Base-by-base conservation (phyloP, 2,113 vertebrate genomes). In the Antennarius striatus region DNA sequence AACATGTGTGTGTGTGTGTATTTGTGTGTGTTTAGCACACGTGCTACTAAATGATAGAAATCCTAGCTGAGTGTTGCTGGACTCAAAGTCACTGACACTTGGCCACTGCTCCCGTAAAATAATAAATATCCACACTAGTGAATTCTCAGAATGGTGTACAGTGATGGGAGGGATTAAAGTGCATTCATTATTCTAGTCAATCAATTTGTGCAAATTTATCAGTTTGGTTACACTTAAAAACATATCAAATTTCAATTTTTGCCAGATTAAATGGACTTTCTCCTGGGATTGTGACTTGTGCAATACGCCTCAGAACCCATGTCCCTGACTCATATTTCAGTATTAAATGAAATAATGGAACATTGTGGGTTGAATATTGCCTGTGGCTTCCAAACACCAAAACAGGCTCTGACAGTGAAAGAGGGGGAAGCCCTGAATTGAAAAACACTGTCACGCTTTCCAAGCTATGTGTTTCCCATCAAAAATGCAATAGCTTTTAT, bases 271-370 rank as follows among this genome's bases (percentile, higher is more conserved):
- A 36, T 7, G 22, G 22, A 40, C 15, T 63, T 1, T 15, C 15
- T 49, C 3, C 15, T 49, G 47, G 14, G 6, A 15, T 49, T 14
- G 5, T n/a, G 46, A 14, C 46, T 5, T 47, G 13, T 15, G 16
- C 51, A 58, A 11, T 75, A 36, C 7, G 32, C 74, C 77, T 46
- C 40, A 63, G 13, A 73, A 78, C 72, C 68, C 70, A 79, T 59
- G 66, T 77, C 72, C 68, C 81, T 85, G 80, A 75, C 82, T 85
- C 64, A 63, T 65, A 60, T 77, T 73, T 70, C 71, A 68, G 45
- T 56, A 30, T 68, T 71, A 82, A 87, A 83, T 86, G 82, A 89
- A 86, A 86, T 81, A 87, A 75, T 87, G 85, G 86, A 90, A 89
- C 77, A 83, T 88, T 83, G 83, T 56, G 49, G 73, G 61, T 36